Conservation (phyloP, 1,140 invertebrate species). For the Ptiloglossa arizonensis region DNA sequence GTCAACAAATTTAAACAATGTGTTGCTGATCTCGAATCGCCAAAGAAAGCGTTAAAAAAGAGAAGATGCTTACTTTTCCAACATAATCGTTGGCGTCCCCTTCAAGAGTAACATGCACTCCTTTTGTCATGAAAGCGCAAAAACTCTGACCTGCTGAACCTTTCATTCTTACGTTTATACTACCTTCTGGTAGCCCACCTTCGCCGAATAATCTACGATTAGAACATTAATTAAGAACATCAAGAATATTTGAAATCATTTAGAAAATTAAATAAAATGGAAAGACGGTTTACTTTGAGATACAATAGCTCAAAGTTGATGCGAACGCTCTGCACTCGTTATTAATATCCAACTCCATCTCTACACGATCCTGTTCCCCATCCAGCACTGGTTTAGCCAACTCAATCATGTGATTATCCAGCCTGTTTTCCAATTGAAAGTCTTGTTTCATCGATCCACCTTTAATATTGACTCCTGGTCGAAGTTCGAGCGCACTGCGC, state of each 20-base stretch:
- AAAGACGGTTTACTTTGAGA: slow-evolving; percentile 89
- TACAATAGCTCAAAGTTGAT: slow-evolving; percentile 96
- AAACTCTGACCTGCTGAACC: slow-evolving; percentile 99
- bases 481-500: slow-evolving; percentile 93
- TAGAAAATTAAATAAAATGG: not conserved
- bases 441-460: slow-evolving; percentile 94
- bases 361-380: slow-evolving; percentile 85
- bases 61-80: slow-evolving; percentile 82
- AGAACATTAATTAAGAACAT: not conserved
- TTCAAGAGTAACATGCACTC: slow-evolving; percentile 94
- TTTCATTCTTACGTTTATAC: slow-evolving; percentile 92
- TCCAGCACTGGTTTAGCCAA: slow-evolving; percentile 89
- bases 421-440: slow-evolving; percentile 94
- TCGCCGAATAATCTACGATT: slow-evolving; percentile 92
- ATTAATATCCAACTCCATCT: slow-evolving; percentile 91
- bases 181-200: slow-evolving; percentile 91
- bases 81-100: slow-evolving; percentile 99
- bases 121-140: slow-evolving; percentile 97
- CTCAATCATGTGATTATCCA: slow-evolving; percentile 93
- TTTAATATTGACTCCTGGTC: slow-evolving; percentile 94
- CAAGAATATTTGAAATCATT: not conserved
- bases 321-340: slow-evolving; percentile 97
- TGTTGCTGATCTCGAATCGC: too few relatives aligned
- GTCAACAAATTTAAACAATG: not conserved
- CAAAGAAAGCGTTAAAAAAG: not conserved